Base-by-base conservation (phyloP, 2,797 vertebrate species). In the Smutsia gigantea region DNA sequence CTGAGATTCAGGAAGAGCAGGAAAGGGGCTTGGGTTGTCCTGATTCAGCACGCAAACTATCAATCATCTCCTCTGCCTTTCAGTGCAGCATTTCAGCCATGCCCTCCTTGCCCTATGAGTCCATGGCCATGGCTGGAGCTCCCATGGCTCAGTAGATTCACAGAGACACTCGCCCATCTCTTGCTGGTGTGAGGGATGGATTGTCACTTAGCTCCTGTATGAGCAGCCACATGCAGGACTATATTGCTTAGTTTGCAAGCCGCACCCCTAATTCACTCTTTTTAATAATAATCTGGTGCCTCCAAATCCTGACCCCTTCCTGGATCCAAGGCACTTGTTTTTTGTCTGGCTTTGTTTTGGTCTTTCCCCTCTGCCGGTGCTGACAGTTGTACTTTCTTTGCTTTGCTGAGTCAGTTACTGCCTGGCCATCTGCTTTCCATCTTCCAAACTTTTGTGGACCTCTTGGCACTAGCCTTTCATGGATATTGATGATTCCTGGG, bases 281-380 rank as follows among this genome's bases (percentile, higher is more conserved):
- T 69, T 37, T 39, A 39, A 37, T 21, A 77, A 7, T 63, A 51
- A 46, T 63, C 86, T 85, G 18, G 19, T 51, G 39, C 29, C 57
- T 81, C 66, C 19, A 46, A 81, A 78, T 93, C 72, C 87, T 72
- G 61, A 57, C 27, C 27, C 42, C 59, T 69, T 29, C 64, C 69
- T 90, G 86, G 89, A 37, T 92, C 83, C 71, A n/a, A 79, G 49
- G 18, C 69, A 39, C 23, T 86, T 86, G 68, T 55, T 95, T 89
- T 46, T 93, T 83, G 69, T 93, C 84, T 78, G 29, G 34, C 68
- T 84, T 74, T 51, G 46, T 17, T 90, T 93, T 57, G 83, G 15
- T 31, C 74, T 79, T 83, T 69, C 17, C 77, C 19, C 23, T 64
- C 19, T 66, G 27, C 34, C 68, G 49, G 14, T 84, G 34, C 74